phyloP scores from a whole-genome alignment of 2,888 invertebrate genomes.

The Megamerina dolium region DNA sequence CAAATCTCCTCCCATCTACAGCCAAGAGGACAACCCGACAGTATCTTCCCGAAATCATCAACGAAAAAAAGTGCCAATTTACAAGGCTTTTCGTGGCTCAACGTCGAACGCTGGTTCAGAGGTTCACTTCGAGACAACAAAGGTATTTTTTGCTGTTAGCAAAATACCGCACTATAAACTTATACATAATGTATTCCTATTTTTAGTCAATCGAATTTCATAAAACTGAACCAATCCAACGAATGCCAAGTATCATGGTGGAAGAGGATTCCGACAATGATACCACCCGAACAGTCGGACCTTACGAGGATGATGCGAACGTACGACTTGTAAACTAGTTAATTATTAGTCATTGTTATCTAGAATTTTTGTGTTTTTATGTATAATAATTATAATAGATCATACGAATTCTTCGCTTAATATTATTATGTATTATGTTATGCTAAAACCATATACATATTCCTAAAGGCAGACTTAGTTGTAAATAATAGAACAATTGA shows the following conservation, averaged over 20 bases:
- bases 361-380: too few species aligned
- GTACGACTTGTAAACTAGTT: slow-evolving; percentile 39
- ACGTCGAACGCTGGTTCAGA: slow-evolving; percentile 27
- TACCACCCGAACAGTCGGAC: slow-evolving; percentile 30
- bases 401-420: too few species aligned
- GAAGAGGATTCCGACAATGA: slow-evolving; percentile 28
- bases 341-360: slow-evolving; percentile 4
- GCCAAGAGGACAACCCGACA: slow-evolving; percentile 13
- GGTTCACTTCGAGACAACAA: slow-evolving; percentile 32
- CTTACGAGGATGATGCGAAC: slow-evolving; percentile 37
- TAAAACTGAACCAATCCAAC: slow-evolving; percentile 21
- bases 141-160: slow-evolving; percentile 23
- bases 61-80: slow-evolving; percentile 29
- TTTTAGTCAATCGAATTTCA: slow-evolving; percentile 27
- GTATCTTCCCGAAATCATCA: slow-evolving; percentile 24
- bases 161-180: too few species aligned
- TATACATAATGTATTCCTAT: too few species aligned
- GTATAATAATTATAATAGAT: too few species aligned
- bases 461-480: too few species aligned
- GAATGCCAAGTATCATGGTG: slow-evolving; percentile 25
- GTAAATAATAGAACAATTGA: too few species aligned
- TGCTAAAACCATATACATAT: too few species aligned
- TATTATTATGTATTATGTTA: too few species aligned
- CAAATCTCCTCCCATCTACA: slow-evolving; percentile 10
- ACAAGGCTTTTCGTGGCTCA: slow-evolving; percentile 29